phyloP scores from a whole-genome alignment of 2,113 vertebrate species.

The Tapirus terrestris region DNA sequence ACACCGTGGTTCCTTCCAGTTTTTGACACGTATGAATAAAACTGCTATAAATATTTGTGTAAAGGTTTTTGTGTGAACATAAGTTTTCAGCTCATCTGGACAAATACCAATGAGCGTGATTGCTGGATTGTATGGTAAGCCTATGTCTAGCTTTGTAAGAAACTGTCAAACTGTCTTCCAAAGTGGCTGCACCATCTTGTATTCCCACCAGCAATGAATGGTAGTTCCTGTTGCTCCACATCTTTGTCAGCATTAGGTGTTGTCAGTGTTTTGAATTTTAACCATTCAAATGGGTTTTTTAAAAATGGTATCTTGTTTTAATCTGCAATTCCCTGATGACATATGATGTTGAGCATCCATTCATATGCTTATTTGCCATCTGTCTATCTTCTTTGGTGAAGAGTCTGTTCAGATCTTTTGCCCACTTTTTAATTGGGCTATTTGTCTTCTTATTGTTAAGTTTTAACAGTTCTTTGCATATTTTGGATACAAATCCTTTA shows the following conservation, averaged over 20 bases:
- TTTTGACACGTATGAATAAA: too few relatives aligned
- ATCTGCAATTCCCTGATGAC: not conserved
- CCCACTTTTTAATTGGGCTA: not conserved
- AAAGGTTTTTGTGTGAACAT: too few relatives aligned
- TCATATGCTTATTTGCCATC: not conserved
- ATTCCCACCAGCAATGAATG: not conserved
- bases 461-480: not conserved
- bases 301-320: not conserved
- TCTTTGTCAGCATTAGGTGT: not conserved
- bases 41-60: too few relatives aligned
- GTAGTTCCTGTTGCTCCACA: not conserved
- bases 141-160: not conserved
- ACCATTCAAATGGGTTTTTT: not conserved
- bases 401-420: not conserved
- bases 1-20: too few relatives aligned
- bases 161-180: not conserved
- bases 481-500: not conserved
- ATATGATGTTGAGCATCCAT: not conserved
- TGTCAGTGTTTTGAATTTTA: not conserved
- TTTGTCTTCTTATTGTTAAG: not conserved
- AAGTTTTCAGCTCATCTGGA: too few relatives aligned
- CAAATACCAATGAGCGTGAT: not conserved
- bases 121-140: not conserved
- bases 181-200: not conserved
- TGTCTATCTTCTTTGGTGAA: not conserved